These are phyloP conservation scores for Anagrus nilaparvatae DNA, from an alignment of 1,140 invertebrate genomes.

Conservation along the genomic window DNA sequence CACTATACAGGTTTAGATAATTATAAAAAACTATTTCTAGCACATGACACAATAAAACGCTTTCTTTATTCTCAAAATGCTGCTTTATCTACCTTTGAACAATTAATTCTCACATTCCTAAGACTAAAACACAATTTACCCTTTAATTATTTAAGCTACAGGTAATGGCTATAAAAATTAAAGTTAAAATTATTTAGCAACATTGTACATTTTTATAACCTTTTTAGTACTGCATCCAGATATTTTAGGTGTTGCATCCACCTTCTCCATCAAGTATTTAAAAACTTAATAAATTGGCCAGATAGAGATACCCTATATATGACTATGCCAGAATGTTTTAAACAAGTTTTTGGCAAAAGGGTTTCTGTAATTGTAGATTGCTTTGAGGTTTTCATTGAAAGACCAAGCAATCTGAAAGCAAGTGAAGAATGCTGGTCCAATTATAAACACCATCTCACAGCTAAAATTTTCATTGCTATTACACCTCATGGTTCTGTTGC, in stretches of 20 bases:
- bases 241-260: neutral
- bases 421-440: conserved; percentile 12
- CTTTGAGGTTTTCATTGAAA: conserved; percentile 10
- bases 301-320: neutral
- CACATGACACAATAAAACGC: neutral
- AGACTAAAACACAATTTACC: neutral
- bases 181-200: neutral
- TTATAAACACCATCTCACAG: conserved; percentile 17
- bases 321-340: neutral
- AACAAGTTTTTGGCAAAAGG: neutral
- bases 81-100: neutral
- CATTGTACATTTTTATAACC: neutral
- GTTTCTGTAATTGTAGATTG: too few species aligned
- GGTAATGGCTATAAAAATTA: neutral
- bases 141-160: neutral
- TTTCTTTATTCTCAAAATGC: neutral
- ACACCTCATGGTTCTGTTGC: conserved; percentile 25
- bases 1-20: neutral
- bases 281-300: neutral
- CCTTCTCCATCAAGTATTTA: neutral
- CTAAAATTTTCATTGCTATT: conserved; percentile 26
- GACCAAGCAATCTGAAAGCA: neutral
- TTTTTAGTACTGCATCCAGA: conserved; percentile 1
- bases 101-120: neutral
- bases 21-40: neutral